Evolutionary conservation across 2,797 vertebrate species (phyloP), one percentile per base, ranked within the genome.

Genomic region (Xenops minutus): DNA sequence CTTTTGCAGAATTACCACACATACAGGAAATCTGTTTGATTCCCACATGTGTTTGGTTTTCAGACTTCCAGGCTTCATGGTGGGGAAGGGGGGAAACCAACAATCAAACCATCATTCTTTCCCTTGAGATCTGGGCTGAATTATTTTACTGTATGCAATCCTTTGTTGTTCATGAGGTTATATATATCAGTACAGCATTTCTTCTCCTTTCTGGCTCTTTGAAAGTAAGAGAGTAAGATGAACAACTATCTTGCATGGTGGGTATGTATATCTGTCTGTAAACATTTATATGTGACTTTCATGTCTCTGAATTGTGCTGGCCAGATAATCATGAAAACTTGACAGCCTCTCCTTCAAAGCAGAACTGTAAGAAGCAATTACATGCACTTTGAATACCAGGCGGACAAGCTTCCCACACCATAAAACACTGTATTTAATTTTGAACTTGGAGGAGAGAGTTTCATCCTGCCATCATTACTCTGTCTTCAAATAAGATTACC

Each of bases 261-360:
- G 24, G 74, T 89, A 76, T 67, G 37, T 74, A 39, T 89, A 87
- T 59, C 26, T 82, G 64, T 61, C 78, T 87, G 56, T 74, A 83
- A 54, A 80, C n/a, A 51, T 85, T 87, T 77, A 59, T 72, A 68
- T 55, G 41, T 2, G 2, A 79, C 87, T 88, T 94, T 95, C 64
- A 82, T 80, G 89, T 91, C 84, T 93, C 71, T 83, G 80, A 93
- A 64, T 62, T 76, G 52, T n/a, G n/a, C 76, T 62, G 81, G 61
- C 73, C 56, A 83, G 86, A 93, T 81, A 91, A 77, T 85, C 54
- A 62, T 7, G 27, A 68, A 89, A 92, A 85, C 68, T 34, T 77
- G 69, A 72, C 68, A 82, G 67, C 36, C 58, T 55, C 43, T 92
- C 73, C 84, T 92, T 97, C 91, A 94, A 91, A 96, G 93, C 39